A percentile compares a stretch with the other conserved stretches of the same genome.
Conservation (phyloP, 2,888 invertebrate species). For the Hedya salicella region DNA sequence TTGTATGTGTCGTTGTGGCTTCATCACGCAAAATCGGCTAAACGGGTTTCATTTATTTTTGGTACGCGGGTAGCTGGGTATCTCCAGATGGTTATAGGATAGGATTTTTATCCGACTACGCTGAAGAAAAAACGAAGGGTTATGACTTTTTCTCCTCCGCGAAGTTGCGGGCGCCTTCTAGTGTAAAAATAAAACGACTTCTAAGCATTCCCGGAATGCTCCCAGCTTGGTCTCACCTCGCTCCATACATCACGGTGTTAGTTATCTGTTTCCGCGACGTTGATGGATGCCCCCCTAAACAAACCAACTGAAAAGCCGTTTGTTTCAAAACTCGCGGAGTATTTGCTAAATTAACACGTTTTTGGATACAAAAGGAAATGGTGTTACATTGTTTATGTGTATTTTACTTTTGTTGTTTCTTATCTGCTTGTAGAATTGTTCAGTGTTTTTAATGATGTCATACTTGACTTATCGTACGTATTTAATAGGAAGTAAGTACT, state of each 20-base stretch:
- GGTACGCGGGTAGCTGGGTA: too few relatives aligned
- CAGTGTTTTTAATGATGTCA: background rate
- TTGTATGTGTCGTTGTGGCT: too few relatives aligned
- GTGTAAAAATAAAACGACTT: constrained; percentile 32
- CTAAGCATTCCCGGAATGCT: constrained; percentile 43
- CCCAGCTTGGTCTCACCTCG: constrained; percentile 47
- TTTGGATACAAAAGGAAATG: constrained; percentile 30
- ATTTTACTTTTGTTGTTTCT: constrained; percentile 5
- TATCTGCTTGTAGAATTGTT: background rate
- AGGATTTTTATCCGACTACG: too few relatives aligned
- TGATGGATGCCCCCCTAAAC: constrained; percentile 65
- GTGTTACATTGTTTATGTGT: constrained; percentile 1
- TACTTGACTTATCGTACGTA: too few relatives aligned
- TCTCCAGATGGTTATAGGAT: too few relatives aligned
- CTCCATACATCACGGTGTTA: constrained; percentile 59
- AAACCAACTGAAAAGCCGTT: constrained; percentile 52
- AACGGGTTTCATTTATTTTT: too few relatives aligned
- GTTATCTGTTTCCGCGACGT: constrained; percentile 62
- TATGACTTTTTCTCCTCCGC: too few relatives aligned
- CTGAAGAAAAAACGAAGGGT: too few relatives aligned
- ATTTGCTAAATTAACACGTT: constrained; percentile 45
- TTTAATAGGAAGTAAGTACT: too few relatives aligned
- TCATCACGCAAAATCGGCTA: too few relatives aligned
- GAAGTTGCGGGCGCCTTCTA: too few relatives aligned
- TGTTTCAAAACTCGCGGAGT: constrained; percentile 47